Evolutionary conservation across 2,888 invertebrate species (phyloP).

Genomic region (Himalopsyche japonica): DNA sequence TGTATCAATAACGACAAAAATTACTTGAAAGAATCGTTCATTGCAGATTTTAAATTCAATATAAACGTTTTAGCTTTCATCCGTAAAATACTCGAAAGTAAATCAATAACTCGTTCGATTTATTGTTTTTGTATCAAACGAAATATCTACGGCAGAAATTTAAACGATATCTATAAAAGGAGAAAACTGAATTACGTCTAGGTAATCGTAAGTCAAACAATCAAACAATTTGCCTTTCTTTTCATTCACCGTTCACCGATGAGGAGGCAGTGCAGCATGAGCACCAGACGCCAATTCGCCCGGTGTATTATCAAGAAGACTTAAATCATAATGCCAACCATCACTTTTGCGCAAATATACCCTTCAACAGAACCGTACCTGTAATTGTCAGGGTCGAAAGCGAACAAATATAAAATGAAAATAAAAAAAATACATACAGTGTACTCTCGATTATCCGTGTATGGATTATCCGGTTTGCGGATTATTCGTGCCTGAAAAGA

Average conservation of each 20-base stretch:
- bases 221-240: conserved; percentile 7
- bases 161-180: background rate
- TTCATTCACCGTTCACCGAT: background rate
- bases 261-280: background rate
- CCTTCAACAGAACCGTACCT: conserved; percentile 18
- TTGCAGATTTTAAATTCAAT: no score
- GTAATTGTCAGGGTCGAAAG: background rate
- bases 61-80: no score
- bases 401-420: no score
- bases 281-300: background rate
- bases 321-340: conserved; percentile 35
- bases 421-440: no score
- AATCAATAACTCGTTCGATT: no score
- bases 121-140: background rate
- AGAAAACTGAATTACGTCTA: background rate
- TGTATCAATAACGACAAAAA: no score
- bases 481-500: no score
- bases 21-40: no score
- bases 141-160: background rate
- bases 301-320: conserved; percentile 22
- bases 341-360: conserved; percentile 31
- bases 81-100: no score
- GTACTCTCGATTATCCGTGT: no score
- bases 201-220: background rate
- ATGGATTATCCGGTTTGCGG: no score